A percentile compares a stretch with the other conserved stretches of the same genome.
Conservation (phyloP, 2,888 invertebrate species). For the Microctonus hyperodae region DNA sequence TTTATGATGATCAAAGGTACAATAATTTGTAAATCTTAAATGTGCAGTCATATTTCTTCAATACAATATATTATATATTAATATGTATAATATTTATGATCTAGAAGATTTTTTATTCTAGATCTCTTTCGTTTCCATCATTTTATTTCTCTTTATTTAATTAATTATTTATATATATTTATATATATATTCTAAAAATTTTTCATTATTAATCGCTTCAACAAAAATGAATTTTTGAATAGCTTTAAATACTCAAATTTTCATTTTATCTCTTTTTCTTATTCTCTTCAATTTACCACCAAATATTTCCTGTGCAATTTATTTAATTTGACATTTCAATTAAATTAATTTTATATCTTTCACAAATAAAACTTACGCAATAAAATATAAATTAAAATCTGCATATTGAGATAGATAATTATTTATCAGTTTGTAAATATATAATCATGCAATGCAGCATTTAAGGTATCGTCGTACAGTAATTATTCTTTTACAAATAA, state of each 20-base stretch:
- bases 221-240: conserved; percentile 17
- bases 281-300: conserved; percentile 36
- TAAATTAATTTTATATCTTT: conserved; percentile 31
- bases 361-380: conserved; percentile 35
- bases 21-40: conserved; percentile 62
- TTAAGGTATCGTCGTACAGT: conserved; percentile 43
- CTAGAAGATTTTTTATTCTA: conserved; percentile 40
- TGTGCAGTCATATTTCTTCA: conserved; percentile 56
- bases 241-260: conserved; percentile 5
- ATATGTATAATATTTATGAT: conserved; percentile 54
- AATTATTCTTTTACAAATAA: conserved; percentile 51
- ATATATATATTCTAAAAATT: conserved; percentile 43
- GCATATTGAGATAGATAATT: conserved; percentile 42
- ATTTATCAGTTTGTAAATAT: conserved; percentile 42
- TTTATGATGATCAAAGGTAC: conserved; percentile 56
- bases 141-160: conserved; percentile 36
- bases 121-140: conserved; percentile 27
- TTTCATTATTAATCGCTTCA: conserved; percentile 35
- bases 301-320: conserved; percentile 32
- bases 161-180: conserved; percentile 41
- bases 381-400: conserved; percentile 45
- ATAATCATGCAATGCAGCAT: conserved; percentile 50
- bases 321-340: background rate
- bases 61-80: conserved; percentile 59
- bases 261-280: background rate